Conservation (phyloP, 2,797 vertebrate genomes). For the Chaetophractus vellerosus region DNA sequence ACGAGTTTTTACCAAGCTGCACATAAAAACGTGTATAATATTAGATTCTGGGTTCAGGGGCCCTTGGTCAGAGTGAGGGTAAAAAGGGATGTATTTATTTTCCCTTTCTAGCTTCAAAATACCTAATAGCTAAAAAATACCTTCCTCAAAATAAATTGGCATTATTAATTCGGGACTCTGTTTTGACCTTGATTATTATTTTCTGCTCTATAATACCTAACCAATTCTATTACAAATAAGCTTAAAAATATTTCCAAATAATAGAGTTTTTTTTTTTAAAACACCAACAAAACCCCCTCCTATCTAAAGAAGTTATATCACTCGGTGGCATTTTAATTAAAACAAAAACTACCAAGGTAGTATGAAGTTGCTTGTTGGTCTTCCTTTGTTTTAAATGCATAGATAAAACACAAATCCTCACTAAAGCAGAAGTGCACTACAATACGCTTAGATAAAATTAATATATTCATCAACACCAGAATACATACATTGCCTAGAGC, state of each 20-base stretch:
- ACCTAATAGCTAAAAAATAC: neutral
- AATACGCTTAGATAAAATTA: conserved; percentile 58
- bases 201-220: conserved; percentile 29
- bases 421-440: conserved; percentile 27
- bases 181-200: neutral
- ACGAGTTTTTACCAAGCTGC: neutral
- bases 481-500: neutral
- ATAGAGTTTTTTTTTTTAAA: conserved; percentile 17
- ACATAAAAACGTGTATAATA: conserved; percentile 21
- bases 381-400: conserved; percentile 61
- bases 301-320: conserved; percentile 62
- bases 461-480: conserved; percentile 62
- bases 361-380: neutral
- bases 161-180: neutral
- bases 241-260: conserved; percentile 47
- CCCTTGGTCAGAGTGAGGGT: neutral
- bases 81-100: neutral
- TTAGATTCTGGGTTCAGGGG: neutral
- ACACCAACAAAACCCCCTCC: neutral
- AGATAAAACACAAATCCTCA: conserved; percentile 59
- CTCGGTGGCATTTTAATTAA: conserved; percentile 81
- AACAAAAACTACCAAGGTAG: conserved; percentile 42
- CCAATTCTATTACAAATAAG: neutral
- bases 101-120: neutral
- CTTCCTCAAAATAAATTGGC: conserved; percentile 53